phyloP scores from a whole-genome alignment of 2,888 invertebrate species.

The Micoletzkya japonica region DNA sequence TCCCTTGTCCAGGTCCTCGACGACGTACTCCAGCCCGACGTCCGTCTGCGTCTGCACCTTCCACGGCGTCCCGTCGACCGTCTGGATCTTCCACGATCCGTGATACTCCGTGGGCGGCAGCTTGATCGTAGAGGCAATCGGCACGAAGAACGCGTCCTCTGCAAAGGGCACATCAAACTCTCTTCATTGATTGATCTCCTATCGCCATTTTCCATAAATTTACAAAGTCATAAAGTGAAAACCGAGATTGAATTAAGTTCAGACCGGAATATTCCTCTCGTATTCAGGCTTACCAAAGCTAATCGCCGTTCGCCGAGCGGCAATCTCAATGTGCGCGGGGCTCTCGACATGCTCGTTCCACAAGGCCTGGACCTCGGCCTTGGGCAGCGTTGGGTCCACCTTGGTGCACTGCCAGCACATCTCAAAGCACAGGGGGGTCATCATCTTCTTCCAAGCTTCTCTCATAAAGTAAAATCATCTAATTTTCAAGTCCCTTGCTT shows the following conservation, averaged over 20 bases:
- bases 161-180: neutral
- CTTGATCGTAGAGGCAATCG: slow-evolving; percentile 26
- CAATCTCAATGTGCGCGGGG: slow-evolving; percentile 25
- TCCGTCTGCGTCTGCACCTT: slow-evolving; percentile 40
- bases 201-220: neutral
- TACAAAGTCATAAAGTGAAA: neutral
- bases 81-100: slow-evolving; percentile 15
- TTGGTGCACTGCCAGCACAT: neutral
- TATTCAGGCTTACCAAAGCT: slow-evolving; percentile 28
- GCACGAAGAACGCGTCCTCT: slow-evolving; percentile 34
- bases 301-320: slow-evolving; percentile 20
- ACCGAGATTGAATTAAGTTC: neutral
- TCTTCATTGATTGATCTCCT: neutral
- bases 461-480: no score
- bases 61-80: slow-evolving; percentile 8
- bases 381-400: neutral
- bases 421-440: neutral
- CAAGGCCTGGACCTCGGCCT: neutral
- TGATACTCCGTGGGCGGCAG: slow-evolving; percentile 2
- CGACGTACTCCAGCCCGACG: slow-evolving; percentile 44
- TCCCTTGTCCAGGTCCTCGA: slow-evolving; percentile 37
- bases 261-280: neutral
- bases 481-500: no score
- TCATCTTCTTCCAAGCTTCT: no score
- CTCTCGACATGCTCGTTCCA: slow-evolving; percentile 33